These are phyloP conservation scores for Varroa destructor DNA, from an alignment of 1,140 invertebrate genomes.

Conservation along the genomic window DNA sequence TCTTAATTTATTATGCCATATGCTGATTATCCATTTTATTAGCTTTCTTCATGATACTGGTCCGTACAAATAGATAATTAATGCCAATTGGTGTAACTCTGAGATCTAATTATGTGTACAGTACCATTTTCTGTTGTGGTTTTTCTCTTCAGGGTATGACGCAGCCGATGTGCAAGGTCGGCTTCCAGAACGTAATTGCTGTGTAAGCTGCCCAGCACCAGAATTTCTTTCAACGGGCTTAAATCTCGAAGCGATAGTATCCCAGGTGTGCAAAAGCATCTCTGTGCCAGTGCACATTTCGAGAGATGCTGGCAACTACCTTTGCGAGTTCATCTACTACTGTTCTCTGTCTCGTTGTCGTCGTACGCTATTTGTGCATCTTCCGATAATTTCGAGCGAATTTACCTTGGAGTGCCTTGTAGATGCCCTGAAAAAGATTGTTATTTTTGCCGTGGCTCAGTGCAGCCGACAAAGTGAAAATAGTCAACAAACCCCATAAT, in stretches of 20 bases:
- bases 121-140: too few relatives aligned
- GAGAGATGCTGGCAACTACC: conserved; percentile 8
- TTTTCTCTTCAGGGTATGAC: background rate
- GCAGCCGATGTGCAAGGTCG: background rate
- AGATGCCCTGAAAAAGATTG: conserved; percentile 4
- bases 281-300: conserved; percentile 15
- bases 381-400: background rate
- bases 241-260: background rate
- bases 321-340: conserved; percentile 18
- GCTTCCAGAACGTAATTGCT: conserved; percentile 1
- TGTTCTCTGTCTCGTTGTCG: background rate
- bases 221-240: conserved; percentile 8
- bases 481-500: too few relatives aligned
- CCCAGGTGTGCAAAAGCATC: background rate
- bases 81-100: too few relatives aligned
- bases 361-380: conserved; percentile 6
- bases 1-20: too few relatives aligned
- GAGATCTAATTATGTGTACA: too few relatives aligned
- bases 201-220: background rate
- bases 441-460: background rate
- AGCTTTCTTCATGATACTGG: too few relatives aligned
- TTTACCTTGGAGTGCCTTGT: background rate
- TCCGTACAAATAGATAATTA: too few relatives aligned
- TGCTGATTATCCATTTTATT: too few relatives aligned
- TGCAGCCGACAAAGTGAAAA: background rate